These are phyloP conservation scores for Labeo rohita DNA, from an alignment of 2,113 vertebrate genomes.

Conservation along the genomic window DNA sequence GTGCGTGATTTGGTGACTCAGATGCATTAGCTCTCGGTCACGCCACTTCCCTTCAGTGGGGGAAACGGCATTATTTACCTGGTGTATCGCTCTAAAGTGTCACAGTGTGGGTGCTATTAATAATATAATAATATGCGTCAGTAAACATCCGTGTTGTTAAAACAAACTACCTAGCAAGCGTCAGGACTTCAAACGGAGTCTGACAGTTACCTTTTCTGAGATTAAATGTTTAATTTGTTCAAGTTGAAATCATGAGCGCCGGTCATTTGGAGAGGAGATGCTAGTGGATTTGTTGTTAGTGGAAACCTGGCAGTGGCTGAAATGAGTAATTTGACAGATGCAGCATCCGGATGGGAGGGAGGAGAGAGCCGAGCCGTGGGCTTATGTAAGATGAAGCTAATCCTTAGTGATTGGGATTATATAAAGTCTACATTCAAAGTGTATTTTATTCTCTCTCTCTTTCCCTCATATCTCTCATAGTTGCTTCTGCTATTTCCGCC, in stretches of 20 bases:
- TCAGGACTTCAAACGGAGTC: background rate
- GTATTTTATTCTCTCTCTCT: conserved; percentile 31
- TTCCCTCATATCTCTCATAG: background rate
- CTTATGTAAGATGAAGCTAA: conserved; percentile 52
- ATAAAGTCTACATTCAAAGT: conserved; percentile 47
- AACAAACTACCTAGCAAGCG: background rate
- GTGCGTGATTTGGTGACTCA: conserved; percentile 8
- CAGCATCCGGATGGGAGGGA: conserved; percentile 47
- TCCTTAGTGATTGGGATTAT: conserved; percentile 53
- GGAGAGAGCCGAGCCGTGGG: conserved; percentile 18
- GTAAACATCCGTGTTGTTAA: background rate
- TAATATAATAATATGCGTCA: background rate
- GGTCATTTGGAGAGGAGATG: background rate
- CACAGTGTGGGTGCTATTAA: background rate
- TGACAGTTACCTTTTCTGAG: background rate
- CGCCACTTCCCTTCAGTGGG: background rate
- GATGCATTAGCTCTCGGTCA: conserved; percentile 22
- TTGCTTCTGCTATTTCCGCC: background rate
- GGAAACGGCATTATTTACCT: background rate
- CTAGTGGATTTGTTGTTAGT: conserved; percentile 34
- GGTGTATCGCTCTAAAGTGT: background rate
- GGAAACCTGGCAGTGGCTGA: conserved; percentile 44
- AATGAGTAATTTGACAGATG: conserved; percentile 48
- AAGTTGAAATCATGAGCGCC: background rate
- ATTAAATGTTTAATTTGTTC: conserved; percentile 10